Conservation (phyloP, 2,888 invertebrate species). For the Hylaea fasciaria region DNA sequence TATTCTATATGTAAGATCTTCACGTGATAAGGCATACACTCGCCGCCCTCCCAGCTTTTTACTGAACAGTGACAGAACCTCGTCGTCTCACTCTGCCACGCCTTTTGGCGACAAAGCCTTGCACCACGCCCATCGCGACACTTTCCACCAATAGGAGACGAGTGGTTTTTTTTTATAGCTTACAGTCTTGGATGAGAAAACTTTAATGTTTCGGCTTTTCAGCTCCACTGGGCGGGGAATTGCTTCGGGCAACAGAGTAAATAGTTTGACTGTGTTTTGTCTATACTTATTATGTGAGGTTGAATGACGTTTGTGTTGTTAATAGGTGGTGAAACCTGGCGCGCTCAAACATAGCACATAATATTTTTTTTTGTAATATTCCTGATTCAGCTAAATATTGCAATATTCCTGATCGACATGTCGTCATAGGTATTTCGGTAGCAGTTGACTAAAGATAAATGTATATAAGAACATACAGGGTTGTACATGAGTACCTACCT, state of each 20-base stretch:
- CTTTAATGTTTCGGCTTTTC: slow-evolving; percentile 34
- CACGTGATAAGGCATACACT: slow-evolving; percentile 3
- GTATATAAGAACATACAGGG: no score
- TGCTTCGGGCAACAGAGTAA: slow-evolving; percentile 9
- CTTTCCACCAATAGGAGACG: slow-evolving; percentile 70
- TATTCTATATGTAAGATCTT: no score
- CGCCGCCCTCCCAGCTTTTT: slow-evolving; percentile 63
- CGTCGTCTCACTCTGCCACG: slow-evolving; percentile 71
- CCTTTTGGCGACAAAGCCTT: slow-evolving; percentile 80
- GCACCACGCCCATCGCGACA: slow-evolving; percentile 79
- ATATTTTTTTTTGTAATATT: no score
- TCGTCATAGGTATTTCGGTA: no score
- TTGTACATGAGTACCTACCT: no score
- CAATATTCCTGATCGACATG: no score
- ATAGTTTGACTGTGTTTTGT: slow-evolving; percentile 8
- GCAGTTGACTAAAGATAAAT: no score
- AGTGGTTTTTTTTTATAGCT: slow-evolving; percentile 60
- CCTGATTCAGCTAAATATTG: no score
- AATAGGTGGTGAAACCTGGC: no score
- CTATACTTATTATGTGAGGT: slow-evolving; percentile 3
- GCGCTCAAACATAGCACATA: no score
- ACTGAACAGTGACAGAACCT: slow-evolving; percentile 72
- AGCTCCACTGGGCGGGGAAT: slow-evolving; percentile 27
- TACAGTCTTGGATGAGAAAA: slow-evolving; percentile 42
- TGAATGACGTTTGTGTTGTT: no score